These are phyloP conservation scores for Trematomus bernacchii DNA, from an alignment of 2,797 vertebrate species.

Conservation along the genomic window DNA sequence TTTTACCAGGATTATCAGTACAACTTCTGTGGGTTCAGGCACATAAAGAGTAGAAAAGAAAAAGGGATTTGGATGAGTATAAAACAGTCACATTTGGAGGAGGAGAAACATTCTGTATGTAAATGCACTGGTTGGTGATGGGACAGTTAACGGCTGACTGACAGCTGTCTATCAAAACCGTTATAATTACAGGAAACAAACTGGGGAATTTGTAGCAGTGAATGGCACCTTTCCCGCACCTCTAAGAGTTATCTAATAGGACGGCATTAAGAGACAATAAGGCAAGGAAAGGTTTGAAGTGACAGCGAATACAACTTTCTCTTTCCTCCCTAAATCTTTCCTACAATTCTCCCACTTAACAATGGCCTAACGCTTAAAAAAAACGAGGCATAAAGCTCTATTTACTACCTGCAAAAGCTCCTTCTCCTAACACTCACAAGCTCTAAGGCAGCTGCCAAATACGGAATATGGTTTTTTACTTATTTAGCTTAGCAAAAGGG, in stretches of 20 bases:
- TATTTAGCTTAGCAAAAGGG: constrained; percentile 34
- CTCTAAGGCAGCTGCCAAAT: constrained; percentile 52
- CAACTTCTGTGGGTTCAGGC: constrained; percentile 83
- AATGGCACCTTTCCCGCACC: constrained; percentile 47
- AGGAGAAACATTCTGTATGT: constrained; percentile 65
- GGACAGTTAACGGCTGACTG: constrained; percentile 34
- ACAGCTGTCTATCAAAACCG: constrained; percentile 21
- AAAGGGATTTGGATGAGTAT: constrained; percentile 54
- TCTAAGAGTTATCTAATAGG: constrained; percentile 34
- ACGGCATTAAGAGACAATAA: constrained; percentile 41
- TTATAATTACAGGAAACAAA: constrained; percentile 44
- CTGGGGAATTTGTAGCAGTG: constrained; percentile 33
- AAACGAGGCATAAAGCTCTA: constrained; percentile 47
- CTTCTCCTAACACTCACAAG: constrained; percentile 28
- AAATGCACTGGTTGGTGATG: constrained; percentile 72
- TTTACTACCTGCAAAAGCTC: constrained; percentile 57
- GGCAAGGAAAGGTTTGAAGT: constrained; percentile 55
- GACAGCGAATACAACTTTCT: constrained; percentile 36
- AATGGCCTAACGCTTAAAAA: constrained; percentile 23
- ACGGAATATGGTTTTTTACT: constrained; percentile 34
- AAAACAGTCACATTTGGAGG: constrained; percentile 66
- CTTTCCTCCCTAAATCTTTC: constrained; percentile 39
- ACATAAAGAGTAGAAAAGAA: constrained; percentile 76
- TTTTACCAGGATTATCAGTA: constrained; percentile 80
- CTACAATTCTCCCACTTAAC: constrained; percentile 20